These are phyloP conservation scores for Bathynomus jamesi DNA, from an alignment of 1,140 invertebrate genomes.

Conservation along the genomic window DNA sequence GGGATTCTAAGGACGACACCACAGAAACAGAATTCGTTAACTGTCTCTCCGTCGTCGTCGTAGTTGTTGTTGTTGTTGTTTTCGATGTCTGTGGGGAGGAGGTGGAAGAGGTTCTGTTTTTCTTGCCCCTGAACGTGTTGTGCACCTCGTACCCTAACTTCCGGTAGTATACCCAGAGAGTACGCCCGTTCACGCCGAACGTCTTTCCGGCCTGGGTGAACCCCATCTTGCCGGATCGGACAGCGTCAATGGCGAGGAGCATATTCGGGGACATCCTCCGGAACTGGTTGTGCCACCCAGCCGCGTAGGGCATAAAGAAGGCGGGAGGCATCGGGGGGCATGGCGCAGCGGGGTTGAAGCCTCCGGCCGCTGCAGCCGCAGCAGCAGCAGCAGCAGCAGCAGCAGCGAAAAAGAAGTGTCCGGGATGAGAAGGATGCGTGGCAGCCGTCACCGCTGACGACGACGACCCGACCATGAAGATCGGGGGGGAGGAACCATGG, in stretches of 20 bases:
- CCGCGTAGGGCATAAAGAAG: slow-evolving; percentile 19
- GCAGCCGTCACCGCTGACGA: background rate
- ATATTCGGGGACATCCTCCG: slow-evolving; percentile 35
- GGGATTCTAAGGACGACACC: too few relatives aligned
- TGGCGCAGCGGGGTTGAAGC: slow-evolving; percentile 7
- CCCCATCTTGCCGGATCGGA: slow-evolving; percentile 68
- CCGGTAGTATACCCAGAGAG: slow-evolving; percentile 73
- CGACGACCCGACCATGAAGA: background rate
- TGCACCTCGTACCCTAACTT: slow-evolving; percentile 57
- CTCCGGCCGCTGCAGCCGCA: background rate
- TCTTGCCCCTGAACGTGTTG: slow-evolving; percentile 31
- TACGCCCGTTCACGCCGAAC: slow-evolving; percentile 73
- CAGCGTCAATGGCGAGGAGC: slow-evolving; percentile 59
- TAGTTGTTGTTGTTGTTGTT: background rate
- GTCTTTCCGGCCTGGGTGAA: slow-evolving; percentile 72
- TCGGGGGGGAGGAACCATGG: slow-evolving; percentile 24
- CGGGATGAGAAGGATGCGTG: background rate
- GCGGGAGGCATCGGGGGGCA: slow-evolving; percentile 8
- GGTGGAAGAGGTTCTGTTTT: slow-evolving; percentile 4
- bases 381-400: background rate
- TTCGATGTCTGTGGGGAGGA: background rate
- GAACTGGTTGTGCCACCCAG: slow-evolving; percentile 31
- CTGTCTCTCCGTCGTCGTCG: too few relatives aligned
- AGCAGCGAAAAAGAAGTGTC: background rate
- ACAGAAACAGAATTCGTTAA: too few relatives aligned